Evolutionary conservation across 2,888 invertebrate species (phyloP).

Genomic region (Matsumyia berberina): DNA sequence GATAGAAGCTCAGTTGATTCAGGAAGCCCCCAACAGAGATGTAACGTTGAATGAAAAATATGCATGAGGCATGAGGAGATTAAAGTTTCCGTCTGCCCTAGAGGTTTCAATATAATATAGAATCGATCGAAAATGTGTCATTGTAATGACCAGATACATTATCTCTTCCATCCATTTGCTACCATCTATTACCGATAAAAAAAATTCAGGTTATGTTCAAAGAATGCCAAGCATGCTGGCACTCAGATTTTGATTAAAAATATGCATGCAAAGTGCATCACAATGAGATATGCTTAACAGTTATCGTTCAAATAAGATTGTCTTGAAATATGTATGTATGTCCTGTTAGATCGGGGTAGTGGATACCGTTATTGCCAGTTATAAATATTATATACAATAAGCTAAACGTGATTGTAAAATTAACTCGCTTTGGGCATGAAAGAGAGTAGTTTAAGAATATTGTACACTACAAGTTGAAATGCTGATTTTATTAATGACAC

Average conservation of each 20-base stretch:
- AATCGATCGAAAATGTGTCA: not conserved
- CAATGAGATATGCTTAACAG: conserved; percentile 29
- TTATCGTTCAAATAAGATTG: conserved; percentile 23
- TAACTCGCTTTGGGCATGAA: conserved; percentile 32
- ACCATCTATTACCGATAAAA: conserved; percentile 26
- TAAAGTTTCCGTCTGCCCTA: conserved; percentile 24
- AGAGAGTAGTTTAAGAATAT: not conserved
- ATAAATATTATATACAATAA: conserved; percentile 11
- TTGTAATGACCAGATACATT: conserved; percentile 2
- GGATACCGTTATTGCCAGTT: conserved; percentile 37
- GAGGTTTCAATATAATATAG: not conserved
- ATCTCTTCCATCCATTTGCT: conserved; percentile 11
- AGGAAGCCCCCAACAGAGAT: conserved; percentile 43
- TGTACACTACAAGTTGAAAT: not conserved
- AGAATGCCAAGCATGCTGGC: conserved; percentile 50
- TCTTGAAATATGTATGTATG: conserved; percentile 14
- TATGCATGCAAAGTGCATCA: conserved; percentile 45
- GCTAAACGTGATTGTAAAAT: conserved; percentile 4
- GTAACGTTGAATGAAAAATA: conserved; percentile 40
- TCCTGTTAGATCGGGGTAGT: conserved; percentile 19
- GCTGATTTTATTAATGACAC: too few species aligned
- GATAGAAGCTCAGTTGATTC: conserved; percentile 56
- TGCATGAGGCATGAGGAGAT: conserved; percentile 33
- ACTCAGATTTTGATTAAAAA: conserved; percentile 13
- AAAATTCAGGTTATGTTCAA: conserved; percentile 15